phyloP scores from a whole-genome alignment of 2,113 vertebrate genomes.

The Rissa tridactyla region DNA sequence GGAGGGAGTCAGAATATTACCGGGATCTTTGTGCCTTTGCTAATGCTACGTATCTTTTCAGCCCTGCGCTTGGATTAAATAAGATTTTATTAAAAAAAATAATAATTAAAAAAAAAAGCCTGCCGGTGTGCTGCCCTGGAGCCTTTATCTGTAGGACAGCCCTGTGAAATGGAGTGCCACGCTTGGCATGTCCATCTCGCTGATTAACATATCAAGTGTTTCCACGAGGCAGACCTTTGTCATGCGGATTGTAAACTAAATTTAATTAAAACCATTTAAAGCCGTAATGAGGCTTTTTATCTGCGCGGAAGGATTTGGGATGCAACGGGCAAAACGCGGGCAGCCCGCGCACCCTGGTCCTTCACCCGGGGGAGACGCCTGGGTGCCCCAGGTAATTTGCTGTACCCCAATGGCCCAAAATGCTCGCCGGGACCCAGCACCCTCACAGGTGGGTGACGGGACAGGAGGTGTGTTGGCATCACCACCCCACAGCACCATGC shows the following conservation, averaged over 20 bases:
- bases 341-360: not conserved
- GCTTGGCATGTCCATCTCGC: slow-evolving; percentile 67
- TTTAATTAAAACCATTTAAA: slow-evolving; percentile 81
- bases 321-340: fast-evolving
- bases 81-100: not conserved
- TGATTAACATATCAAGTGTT: slow-evolving; percentile 75
- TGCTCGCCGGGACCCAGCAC: not conserved
- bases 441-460: fast-evolving
- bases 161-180: slow-evolving; percentile 63
- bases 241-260: slow-evolving; percentile 58
- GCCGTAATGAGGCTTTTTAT: slow-evolving; percentile 16
- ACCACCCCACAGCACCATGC: not conserved
- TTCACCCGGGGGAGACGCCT: not conserved
- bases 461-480: not conserved
- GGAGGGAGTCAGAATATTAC: not conserved
- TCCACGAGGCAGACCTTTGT: slow-evolving; percentile 74
- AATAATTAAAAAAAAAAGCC: not conserved
- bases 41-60: fast-evolving
- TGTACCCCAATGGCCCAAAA: no score
- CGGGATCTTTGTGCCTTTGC: not conserved
- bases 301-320: not conserved
- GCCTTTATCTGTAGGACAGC: slow-evolving; percentile 70
- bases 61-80: not conserved
- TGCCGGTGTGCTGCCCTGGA: not conserved
- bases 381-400: not conserved